Conservation (phyloP, 2,888 invertebrate species). For the Baronia brevicornis region DNA sequence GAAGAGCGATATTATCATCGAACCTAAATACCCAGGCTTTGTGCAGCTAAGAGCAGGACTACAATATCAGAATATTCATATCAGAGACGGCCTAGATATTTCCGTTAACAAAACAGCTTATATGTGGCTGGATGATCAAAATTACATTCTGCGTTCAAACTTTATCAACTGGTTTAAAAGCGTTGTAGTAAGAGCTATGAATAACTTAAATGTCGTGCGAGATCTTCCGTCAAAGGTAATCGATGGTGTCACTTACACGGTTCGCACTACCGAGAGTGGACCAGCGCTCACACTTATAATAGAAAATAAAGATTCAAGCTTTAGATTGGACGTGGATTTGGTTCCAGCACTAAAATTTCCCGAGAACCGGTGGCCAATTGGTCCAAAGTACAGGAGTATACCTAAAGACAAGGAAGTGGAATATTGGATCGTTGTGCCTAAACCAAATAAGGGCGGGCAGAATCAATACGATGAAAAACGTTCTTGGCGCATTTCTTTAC, state of each 20-base stretch:
- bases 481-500: constrained; percentile 72
- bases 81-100: constrained; percentile 37
- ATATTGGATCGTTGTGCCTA: constrained; percentile 69
- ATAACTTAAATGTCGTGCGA: constrained; percentile 28
- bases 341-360: constrained; percentile 70
- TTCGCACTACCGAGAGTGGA: constrained; percentile 45
- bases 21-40: constrained; percentile 55
- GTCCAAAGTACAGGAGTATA: constrained; percentile 30
- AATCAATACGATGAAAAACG: constrained; percentile 27
- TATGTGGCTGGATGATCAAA: constrained; percentile 48
- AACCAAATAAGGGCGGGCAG: constrained; percentile 40
- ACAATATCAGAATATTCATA: constrained; percentile 39
- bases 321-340: constrained; percentile 65
- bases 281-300: constrained; percentile 74
- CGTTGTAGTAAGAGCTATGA: constrained; percentile 53
- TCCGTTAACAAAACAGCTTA: constrained; percentile 44
- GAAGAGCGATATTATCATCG: constrained; percentile 49
- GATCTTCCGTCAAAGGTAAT: constrained; percentile 26
- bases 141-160: constrained; percentile 56
- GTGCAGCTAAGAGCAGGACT: constrained; percentile 54
- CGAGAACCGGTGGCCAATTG: constrained; percentile 52
- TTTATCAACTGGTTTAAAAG: constrained; percentile 74
- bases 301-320: constrained; percentile 28
- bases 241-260: constrained; percentile 49
- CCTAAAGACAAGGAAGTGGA: constrained; percentile 31